phyloP scores from a whole-genome alignment of 2,113 vertebrate genomes.

The Ariopsis seemanni region DNA sequence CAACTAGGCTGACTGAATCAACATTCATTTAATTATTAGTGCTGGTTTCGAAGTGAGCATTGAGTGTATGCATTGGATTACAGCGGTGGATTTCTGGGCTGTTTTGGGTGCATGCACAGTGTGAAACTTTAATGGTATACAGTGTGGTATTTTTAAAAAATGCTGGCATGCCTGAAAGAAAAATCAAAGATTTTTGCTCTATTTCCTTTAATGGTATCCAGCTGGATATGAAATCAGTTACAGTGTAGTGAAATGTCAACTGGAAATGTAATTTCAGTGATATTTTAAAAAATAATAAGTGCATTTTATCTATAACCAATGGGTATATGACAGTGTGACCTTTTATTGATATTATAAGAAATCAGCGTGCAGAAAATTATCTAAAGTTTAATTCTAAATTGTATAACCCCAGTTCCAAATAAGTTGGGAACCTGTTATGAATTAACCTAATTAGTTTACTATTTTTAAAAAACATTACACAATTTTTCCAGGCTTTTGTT shows the following conservation, averaged over 20 bases:
- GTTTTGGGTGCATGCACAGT: conserved; percentile 20
- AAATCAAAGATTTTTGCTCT: conserved; percentile 33
- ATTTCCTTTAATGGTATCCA: conserved; percentile 41
- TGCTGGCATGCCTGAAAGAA: conserved; percentile 13
- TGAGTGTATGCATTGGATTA: conserved; percentile 36
- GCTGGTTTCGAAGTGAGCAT: conserved; percentile 21
- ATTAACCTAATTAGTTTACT: too few relatives aligned
- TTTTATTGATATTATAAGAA: neutral
- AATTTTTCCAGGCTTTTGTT: too few relatives aligned
- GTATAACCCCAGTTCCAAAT: too few relatives aligned
- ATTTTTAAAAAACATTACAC: too few relatives aligned
- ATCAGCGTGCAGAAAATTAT: neutral
- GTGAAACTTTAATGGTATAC: conserved; percentile 29
- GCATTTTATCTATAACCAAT: neutral
- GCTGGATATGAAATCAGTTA: conserved; percentile 29
- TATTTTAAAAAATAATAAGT: neutral
- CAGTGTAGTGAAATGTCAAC: neutral
- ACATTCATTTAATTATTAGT: conserved; percentile 49
- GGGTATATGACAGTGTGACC: neutral
- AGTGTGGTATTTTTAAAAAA: conserved; percentile 38
- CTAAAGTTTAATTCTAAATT: neutral
- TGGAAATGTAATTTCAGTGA: conserved; percentile 5
- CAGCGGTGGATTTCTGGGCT: conserved; percentile 28
- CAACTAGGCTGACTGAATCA: conserved; percentile 37
- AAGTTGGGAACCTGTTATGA: too few relatives aligned